Evolutionary conservation across 2,888 invertebrate species (phyloP), one percentile per base, ranked within the genome.

Genomic region (Phyllotreta cruciferae): DNA sequence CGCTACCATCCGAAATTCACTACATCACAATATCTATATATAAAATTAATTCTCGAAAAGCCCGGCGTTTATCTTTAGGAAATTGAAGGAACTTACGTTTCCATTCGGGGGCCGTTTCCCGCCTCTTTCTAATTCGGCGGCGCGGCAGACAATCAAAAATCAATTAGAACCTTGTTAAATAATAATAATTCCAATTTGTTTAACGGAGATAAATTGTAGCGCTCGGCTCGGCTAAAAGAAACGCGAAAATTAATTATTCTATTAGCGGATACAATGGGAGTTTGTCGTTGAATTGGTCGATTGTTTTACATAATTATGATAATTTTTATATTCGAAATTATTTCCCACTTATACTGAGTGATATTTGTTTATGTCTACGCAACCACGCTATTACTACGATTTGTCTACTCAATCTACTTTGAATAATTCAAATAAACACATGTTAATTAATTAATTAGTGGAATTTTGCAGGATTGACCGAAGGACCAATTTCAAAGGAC

Each of bases 231-330:
- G n/a, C n/a, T 60, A 62, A 65, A 65, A 60, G 65, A 52, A 24
- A 24, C 24, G 1, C 24, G 56, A 64, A 66, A 66, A 66, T 66
- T 66, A 64, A 66, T 66, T 62, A 66, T 64, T 66, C 64, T 62
- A 64, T 66, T 64, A 66, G 56, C 56, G 61, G 24, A 24, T 24
- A 67, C n/a, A 36, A 65, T 39, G 65, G 66, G 62, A 64, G 60
- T 57, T 49, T 53, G 56, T 39, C 34, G 24, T 3, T 4, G 24
- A 24, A 24, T 24, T 24, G 24, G 24, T 24, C 24, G 24, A 24
- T 24, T 24, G 4, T 24, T 24, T n/a, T n/a, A n/a, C n/a, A n/a
- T n/a, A n/a, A n/a, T n/a, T n/a, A n/a, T n/a, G n/a, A n/a, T n/a
- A n/a, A n/a, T n/a, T n/a, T n/a, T 24, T 24, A 24, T 24, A 24